These are phyloP conservation scores for Mus spretus DNA, from an alignment of 2,797 vertebrate species.

Conservation along the genomic window DNA sequence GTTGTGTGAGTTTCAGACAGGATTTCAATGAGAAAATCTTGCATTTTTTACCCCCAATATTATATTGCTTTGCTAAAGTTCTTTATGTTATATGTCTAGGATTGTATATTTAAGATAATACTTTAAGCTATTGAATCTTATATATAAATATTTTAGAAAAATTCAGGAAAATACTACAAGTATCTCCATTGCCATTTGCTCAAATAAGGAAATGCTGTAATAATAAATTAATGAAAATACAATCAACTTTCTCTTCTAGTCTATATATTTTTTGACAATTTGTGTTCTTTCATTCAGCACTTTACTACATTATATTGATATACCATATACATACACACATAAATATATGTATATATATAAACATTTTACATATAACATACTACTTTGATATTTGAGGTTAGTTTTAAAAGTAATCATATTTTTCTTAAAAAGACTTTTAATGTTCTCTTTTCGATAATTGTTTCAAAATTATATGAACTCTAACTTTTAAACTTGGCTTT, in stretches of 20 bases:
- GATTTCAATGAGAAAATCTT: neutral
- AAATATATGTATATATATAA: neutral
- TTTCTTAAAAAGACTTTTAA: neutral
- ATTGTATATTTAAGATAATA: neutral
- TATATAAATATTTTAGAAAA: constrained; percentile 6
- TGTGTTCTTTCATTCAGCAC: neutral
- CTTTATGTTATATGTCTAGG: neutral
- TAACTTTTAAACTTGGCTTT: neutral
- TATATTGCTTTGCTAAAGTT: neutral
- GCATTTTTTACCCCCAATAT: neutral
- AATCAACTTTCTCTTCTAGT: neutral
- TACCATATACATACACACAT: neutral
- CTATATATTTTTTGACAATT: neutral
- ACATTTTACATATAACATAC: neutral
- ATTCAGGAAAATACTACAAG: neutral
- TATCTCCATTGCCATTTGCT: neutral
- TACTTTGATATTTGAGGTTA: neutral
- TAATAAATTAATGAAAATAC: constrained; percentile 17
- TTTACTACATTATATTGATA: constrained; percentile 9
- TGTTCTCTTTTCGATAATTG: constrained; percentile 34
- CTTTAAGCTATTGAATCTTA: neutral
- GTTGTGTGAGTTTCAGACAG: neutral
- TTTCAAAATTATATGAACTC: constrained; percentile 52
- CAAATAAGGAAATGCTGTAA: constrained; percentile 47
- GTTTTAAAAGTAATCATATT: neutral